These are phyloP conservation scores for Acanthosepion lycidas DNA, from an alignment of 2,888 invertebrate genomes.

Conservation along the genomic window DNA sequence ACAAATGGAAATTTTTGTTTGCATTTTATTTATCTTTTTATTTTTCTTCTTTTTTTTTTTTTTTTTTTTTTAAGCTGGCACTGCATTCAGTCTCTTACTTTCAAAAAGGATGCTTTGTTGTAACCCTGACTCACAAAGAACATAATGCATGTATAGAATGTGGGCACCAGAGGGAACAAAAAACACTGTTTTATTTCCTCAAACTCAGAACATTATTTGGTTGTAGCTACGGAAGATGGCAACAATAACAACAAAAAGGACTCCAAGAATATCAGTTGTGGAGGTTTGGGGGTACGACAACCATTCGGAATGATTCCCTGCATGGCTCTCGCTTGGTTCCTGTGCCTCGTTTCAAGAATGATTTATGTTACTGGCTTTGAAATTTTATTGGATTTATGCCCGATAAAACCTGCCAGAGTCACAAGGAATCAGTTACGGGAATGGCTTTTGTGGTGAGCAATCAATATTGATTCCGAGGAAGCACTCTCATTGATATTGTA, in stretches of 20 bases:
- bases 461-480: not conserved
- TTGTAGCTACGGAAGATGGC: not conserved
- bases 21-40: not conserved
- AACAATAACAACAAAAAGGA: not conserved
- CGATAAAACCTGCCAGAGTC: not conserved
- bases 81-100: not conserved
- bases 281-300: not conserved
- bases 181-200: not conserved
- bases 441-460: not conserved
- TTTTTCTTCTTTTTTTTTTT: not conserved
- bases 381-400: constrained; percentile 23
- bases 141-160: not conserved
- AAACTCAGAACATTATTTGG: not conserved
- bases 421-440: not conserved
- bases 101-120: not conserved
- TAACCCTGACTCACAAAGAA: not conserved
- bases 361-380: constrained; percentile 33
- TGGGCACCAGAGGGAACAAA: not conserved
- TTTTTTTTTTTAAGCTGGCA: not conserved
- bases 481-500: not conserved
- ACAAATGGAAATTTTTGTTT: not conserved
- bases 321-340: not conserved
- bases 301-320: not conserved
- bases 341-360: not conserved
- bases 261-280: not conserved